Evolutionary conservation across 2,888 invertebrate genomes (phyloP), one percentile per base, ranked within the genome.

Genomic region (Odontothrips loti): DNA sequence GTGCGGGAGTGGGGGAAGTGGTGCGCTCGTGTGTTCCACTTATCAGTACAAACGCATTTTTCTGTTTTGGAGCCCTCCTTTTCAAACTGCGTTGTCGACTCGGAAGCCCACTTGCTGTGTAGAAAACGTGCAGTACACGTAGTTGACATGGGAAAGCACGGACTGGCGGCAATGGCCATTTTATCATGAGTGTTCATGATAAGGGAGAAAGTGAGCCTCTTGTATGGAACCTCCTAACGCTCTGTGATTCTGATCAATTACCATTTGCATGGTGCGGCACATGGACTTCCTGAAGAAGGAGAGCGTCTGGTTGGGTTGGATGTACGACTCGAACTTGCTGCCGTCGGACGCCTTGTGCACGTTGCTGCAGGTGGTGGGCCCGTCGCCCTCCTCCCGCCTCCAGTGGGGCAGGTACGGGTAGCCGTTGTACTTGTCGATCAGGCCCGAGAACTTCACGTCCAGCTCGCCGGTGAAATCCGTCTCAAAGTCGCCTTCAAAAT

Each of bases 211-310:
- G n/a, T n/a, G n/a, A n/a, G n/a, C n/a, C n/a, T n/a, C n/a, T n/a
- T n/a, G n/a, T n/a, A n/a, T n/a, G n/a, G n/a, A n/a, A n/a, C n/a
- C n/a, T n/a, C n/a, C n/a, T n/a, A n/a, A n/a, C n/a, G n/a, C n/a
- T n/a, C n/a, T 43, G 34, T 6, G 34, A 6, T 43, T 6, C 3
- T 6, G 34, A 6, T 43, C 34, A 88, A 91, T 90, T 86, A 95
- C 95, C 91, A 96, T 88, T 79, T 90, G 90, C 47, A 94, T 93
- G n/a, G 94, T 91, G 82, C 96, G 90, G 86, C 96, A 97, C 85
- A 96, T 90, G 86, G 95, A 95, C 86, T 95, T 95, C 82, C 96
- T 90, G 87, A 91, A 97, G 87, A 96, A 95, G 82, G 92, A 86
- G 0, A 96, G 86, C 0, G 90, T 90, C 20, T 95, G 93, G 82